phyloP scores from a whole-genome alignment of 35 echinoderm and acorn worm species.

The Ophioderma brevispina region DNA sequence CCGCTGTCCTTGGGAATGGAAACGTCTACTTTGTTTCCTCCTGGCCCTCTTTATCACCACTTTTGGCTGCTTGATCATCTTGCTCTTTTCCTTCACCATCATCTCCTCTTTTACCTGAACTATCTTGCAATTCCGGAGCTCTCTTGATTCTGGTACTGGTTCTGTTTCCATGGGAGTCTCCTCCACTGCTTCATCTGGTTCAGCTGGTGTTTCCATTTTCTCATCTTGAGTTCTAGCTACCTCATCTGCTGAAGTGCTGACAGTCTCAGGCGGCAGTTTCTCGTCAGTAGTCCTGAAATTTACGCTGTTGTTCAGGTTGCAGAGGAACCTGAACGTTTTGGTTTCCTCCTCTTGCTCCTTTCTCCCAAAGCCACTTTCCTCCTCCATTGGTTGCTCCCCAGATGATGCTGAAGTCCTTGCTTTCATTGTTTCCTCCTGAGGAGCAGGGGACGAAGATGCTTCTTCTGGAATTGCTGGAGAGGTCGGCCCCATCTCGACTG shows the following conservation, averaged over 20 bases:
- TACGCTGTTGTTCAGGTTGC: neutral
- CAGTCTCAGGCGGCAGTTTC: neutral
- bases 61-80: neutral
- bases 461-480: conserved; percentile 1
- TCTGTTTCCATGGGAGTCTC: neutral
- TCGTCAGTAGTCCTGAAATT: neutral
- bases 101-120: neutral
- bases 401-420: conserved; percentile 5
- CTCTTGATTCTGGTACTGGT: neutral
- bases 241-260: neutral
- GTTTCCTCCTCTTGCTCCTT: neutral
- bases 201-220: neutral
- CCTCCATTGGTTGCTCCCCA: neutral
- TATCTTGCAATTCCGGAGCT: neutral
- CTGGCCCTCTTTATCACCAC: neutral
- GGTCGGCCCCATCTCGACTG: neutral
- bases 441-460: neutral
- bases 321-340: neutral
- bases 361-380: neutral
- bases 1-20: neutral
- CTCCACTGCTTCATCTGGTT: neutral
- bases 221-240: neutral
- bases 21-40: too few relatives aligned
- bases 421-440: neutral
- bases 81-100: neutral